phyloP scores from a whole-genome alignment of 2,888 invertebrate genomes.

The Eristalis intricaria region DNA sequence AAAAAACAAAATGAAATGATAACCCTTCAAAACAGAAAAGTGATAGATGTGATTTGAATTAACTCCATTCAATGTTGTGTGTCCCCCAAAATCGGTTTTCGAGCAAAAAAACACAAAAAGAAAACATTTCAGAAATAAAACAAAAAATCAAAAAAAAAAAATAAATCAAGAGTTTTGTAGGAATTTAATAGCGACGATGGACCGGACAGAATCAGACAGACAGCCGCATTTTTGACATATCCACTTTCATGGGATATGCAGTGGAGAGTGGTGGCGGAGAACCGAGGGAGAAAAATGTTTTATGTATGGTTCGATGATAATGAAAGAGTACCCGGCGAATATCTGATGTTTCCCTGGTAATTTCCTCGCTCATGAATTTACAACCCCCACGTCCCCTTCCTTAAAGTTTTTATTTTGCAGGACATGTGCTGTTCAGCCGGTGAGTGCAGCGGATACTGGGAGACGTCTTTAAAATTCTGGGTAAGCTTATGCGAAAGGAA shows the following conservation, averaged over 20 bases:
- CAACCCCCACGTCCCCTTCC: neutral
- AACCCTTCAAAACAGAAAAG: neutral
- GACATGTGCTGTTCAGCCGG: neutral
- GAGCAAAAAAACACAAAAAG: constrained; percentile 1
- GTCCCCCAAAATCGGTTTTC: neutral
- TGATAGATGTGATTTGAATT: constrained; percentile 32
- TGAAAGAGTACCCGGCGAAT: constrained; percentile 11
- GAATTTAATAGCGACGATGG: constrained; percentile 42
- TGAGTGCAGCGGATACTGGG: neutral
- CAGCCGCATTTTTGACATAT: neutral
- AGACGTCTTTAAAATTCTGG: neutral
- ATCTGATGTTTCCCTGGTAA: constrained; percentile 12
- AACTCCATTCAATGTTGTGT: neutral
- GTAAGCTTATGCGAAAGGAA: neutral
- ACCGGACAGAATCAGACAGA: neutral
- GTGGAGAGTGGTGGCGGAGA: neutral
- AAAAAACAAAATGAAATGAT: constrained; percentile 6
- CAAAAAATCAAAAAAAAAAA: constrained; percentile 25
- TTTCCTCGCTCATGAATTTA: neutral
- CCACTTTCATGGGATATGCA: neutral
- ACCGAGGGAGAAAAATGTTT: neutral
- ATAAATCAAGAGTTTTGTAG: constrained; percentile 11
- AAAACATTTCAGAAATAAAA: constrained; percentile 13
- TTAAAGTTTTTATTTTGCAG: neutral
- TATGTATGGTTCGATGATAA: constrained; percentile 39